Base-by-base conservation (phyloP, 2,888 invertebrate species). In the Tachystola acroxantha region DNA sequence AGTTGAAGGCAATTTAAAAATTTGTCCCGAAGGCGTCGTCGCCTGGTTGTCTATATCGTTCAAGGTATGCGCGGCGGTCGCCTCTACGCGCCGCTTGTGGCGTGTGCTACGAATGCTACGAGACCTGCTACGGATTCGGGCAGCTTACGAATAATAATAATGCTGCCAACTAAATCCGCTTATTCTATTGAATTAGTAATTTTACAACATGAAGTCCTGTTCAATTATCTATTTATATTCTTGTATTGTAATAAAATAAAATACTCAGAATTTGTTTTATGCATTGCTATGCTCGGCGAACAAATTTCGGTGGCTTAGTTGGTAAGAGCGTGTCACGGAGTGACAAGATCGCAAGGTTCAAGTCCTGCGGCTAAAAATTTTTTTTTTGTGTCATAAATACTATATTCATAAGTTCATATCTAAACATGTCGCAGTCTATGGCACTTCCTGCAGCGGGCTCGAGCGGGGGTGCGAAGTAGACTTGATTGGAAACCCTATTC, bases 401-500 rank as follows among this genome's bases (percentile, higher is more conserved):
- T 16, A 16, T 16, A 16, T 24, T n/a, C 3, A n/a, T 7, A 25
- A 10, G 6, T 5, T 10, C 37, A 29, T 44, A 42, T 75, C 66
- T 69, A 54, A 27, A 45, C 10, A 27, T 62, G 37, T 12, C 36
- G 51, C 36, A 48, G n/a, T 73, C 76, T 78, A 45, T 49, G 48
- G 30, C 10, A 48, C 55, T 68, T 65, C 62, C 61, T 60, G 55
- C 42, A 59, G 57, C 49, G 57, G 64, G 58, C 57, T 66, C 51
- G 54, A 61, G 49, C 44, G 41, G 60, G 32, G 66, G 64, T 69
- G 79, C 73, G 67, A 78, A 79, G 79, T 71, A 71, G 79, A 73
- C 80, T 78, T 82, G 84, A 85, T 84, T 84, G 82, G 78, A 75
- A 80, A 77, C 80, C 81, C 80, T 84, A 82, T 80, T 84, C 81